Percentiles rank a stretch among this genome's conserved stretches.
phyloP scores from a whole-genome alignment of 2,888 invertebrate species.

The Leucophenga montana region DNA sequence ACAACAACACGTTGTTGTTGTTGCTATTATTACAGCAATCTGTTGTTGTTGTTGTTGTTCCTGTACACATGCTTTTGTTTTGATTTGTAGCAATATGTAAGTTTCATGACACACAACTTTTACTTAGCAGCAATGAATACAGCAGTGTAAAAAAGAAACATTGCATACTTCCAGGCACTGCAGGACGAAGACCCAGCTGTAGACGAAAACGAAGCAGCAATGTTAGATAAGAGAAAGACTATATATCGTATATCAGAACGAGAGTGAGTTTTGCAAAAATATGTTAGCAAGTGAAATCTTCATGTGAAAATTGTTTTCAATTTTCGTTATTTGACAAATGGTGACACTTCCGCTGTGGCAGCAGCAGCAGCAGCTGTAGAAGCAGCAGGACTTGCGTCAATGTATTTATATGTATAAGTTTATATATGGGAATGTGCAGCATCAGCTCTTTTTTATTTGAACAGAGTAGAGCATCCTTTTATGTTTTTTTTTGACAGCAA shows the following conservation, averaged over 20 bases:
- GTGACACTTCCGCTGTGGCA: slow-evolving; percentile 68
- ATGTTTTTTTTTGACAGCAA: slow-evolving; percentile 56
- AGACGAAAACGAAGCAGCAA: not conserved
- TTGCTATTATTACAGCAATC: not conserved
- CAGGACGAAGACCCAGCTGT: slow-evolving; percentile 40
- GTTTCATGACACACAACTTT: slow-evolving; percentile 9
- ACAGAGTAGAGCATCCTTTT: not conserved
- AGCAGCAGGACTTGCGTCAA: slow-evolving; percentile 25
- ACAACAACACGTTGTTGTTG: slow-evolving; percentile 8
- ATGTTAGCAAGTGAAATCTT: slow-evolving; percentile 34
- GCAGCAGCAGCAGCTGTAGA: not conserved
- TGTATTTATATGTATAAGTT: slow-evolving; percentile 45
- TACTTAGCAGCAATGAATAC: slow-evolving; percentile 17
- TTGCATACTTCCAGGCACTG: not conserved
- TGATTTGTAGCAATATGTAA: slow-evolving; percentile 15
- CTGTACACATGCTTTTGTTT: slow-evolving; percentile 29
- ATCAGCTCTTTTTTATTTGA: slow-evolving; percentile 42
- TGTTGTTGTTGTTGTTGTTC: slow-evolving; percentile 28
- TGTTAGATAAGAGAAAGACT: not conserved
- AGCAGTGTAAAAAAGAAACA: not conserved
- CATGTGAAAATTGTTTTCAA: slow-evolving; percentile 69
- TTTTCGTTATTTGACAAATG: slow-evolving; percentile 71
- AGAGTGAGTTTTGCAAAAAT: slow-evolving; percentile 10
- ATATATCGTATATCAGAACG: too few relatives aligned
- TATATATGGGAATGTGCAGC: slow-evolving; percentile 46